Evolutionary conservation across 2,888 invertebrate genomes (phyloP).

Genomic region (Dryobotodes eremita): DNA sequence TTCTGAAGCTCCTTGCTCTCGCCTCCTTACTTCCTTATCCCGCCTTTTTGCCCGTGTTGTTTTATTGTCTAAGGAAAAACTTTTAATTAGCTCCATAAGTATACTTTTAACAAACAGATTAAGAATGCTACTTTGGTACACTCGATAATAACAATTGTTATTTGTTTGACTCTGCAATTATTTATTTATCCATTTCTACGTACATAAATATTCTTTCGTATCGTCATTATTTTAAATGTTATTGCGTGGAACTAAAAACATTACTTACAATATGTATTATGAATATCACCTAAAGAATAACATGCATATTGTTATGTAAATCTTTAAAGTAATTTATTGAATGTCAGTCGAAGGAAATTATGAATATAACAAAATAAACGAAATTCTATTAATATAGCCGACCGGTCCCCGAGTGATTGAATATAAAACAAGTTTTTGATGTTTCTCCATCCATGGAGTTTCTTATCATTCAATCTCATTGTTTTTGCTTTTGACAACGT

Average conservation of each 20-base stretch:
- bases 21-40: slow-evolving; percentile 51
- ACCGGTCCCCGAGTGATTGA: slow-evolving; percentile 66
- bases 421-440: slow-evolving; percentile 71
- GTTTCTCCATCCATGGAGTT: slow-evolving; percentile 64
- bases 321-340: slow-evolving; percentile 47
- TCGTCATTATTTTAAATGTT: slow-evolving; percentile 40
- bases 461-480: slow-evolving; percentile 69
- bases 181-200: slow-evolving; percentile 45
- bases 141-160: slow-evolving; percentile 52
- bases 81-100: slow-evolving; percentile 71
- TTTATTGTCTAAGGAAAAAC: slow-evolving; percentile 67
- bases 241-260: slow-evolving; percentile 8
- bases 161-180: slow-evolving; percentile 51
- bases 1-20: slow-evolving; percentile 48
- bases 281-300: slow-evolving; percentile 27
- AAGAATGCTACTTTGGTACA: slow-evolving; percentile 48
- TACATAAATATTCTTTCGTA: slow-evolving; percentile 21
- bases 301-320: slow-evolving; percentile 52
- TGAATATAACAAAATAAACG: slow-evolving; percentile 65
- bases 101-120: slow-evolving; percentile 40
- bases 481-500: slow-evolving; percentile 66
- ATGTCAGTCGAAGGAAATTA: slow-evolving; percentile 63
- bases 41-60: slow-evolving; percentile 50
- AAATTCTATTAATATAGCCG: slow-evolving; percentile 59
- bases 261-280: slow-evolving; percentile 11